phyloP scores from a whole-genome alignment of 2,113 vertebrate genomes.

The Parus major region DNA sequence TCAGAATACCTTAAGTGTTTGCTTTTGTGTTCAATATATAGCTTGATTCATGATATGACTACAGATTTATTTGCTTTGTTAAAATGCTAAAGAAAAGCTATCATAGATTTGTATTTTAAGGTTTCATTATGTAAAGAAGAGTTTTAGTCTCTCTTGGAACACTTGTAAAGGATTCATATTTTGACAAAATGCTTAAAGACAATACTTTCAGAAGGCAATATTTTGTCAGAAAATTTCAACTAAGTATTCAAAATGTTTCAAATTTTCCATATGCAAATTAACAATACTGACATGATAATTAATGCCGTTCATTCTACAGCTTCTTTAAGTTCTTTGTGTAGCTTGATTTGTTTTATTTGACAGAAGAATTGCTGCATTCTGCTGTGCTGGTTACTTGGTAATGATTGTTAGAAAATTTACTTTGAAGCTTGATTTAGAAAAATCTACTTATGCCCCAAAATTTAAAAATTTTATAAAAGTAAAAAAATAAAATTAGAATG shows the following conservation, averaged over 20 bases:
- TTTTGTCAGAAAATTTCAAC: neutral
- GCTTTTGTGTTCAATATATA: neutral
- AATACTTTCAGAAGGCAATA: neutral
- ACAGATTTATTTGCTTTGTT: neutral
- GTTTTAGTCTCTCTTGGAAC: neutral
- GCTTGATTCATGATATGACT: neutral
- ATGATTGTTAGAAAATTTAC: neutral
- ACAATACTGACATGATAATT: neutral
- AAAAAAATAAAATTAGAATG: neutral
- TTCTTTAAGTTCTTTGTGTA: neutral
- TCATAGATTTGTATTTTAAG: neutral
- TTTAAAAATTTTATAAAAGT: neutral
- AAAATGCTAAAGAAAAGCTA: neutral
- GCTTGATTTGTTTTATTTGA: neutral
- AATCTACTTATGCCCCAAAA: neutral
- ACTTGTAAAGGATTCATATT: neutral
- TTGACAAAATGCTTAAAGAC: neutral
- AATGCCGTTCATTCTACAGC: neutral
- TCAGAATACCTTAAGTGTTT: neutral
- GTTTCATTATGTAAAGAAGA: neutral
- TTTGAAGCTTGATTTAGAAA: neutral
- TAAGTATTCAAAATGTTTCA: neutral
- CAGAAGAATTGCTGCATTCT: neutral
- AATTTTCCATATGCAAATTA: neutral
- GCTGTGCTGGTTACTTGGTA: neutral